Percentiles rank a stretch among this genome's conserved stretches.
Conservation (phyloP, 2,888 invertebrate genomes). For the Acanthococcus lagerstroemiae region DNA sequence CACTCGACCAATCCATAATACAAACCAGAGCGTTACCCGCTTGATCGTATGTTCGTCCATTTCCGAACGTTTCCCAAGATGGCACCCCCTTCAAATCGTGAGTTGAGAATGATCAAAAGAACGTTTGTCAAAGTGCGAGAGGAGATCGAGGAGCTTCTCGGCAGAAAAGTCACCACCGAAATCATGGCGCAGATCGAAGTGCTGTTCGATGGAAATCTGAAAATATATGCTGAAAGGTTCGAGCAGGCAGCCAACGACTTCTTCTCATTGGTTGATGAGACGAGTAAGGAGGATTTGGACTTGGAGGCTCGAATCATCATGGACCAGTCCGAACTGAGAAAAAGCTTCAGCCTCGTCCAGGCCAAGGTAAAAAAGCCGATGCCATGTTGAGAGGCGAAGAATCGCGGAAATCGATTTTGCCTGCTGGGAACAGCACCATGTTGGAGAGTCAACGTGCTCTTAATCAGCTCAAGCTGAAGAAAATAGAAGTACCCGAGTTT, state of each 20-base stretch:
- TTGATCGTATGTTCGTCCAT: background rate
- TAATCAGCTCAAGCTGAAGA: background rate
- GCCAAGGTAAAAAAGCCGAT: background rate
- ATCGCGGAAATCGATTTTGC: background rate
- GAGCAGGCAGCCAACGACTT: background rate
- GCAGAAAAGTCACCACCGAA: background rate
- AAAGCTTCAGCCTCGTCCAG: background rate
- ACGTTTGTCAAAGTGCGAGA: background rate
- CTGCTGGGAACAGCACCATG: background rate
- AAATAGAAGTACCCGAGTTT: background rate
- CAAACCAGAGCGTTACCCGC: too few species aligned
- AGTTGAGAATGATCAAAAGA: background rate
- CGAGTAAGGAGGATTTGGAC: background rate
- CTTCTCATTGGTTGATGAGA: background rate
- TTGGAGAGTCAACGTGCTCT: background rate
- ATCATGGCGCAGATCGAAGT: background rate
- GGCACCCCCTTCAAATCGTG: background rate
- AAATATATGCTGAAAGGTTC: background rate
- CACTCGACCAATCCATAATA: background rate
- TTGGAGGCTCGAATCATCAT: background rate
- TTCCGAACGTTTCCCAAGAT: background rate
- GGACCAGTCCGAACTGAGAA: background rate
- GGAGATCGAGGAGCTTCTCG: background rate
- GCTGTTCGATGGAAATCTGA: background rate
- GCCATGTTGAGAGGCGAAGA: background rate